Evolutionary conservation across 2,888 invertebrate species (phyloP).

Genomic region (Idaea biselata): DNA sequence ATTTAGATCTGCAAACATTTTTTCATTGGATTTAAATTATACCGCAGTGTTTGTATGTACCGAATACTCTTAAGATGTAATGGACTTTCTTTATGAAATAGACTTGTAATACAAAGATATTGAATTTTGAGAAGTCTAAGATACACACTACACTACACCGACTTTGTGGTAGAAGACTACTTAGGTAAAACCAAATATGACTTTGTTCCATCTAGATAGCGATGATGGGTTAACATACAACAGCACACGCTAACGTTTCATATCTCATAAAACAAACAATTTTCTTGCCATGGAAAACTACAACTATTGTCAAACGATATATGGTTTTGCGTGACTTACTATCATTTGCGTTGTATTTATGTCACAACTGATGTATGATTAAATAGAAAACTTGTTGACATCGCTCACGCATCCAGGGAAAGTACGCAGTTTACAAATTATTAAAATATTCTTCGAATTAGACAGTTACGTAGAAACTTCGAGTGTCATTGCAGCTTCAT

Average conservation of each 20-base stretch:
- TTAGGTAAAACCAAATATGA: neutral
- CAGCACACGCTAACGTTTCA: slow-evolving; percentile 29
- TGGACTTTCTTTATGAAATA: neutral
- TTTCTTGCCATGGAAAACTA: slow-evolving; percentile 64
- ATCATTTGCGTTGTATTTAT: slow-evolving; percentile 31
- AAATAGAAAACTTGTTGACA: slow-evolving; percentile 52
- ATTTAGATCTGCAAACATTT: neutral
- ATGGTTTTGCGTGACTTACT: slow-evolving; percentile 51
- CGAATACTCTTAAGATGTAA: neutral
- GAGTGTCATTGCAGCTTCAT: neutral
- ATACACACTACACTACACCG: neutral
- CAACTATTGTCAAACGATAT: slow-evolving; percentile 45
- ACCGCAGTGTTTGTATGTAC: too few relatives aligned
- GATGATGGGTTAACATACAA: neutral
- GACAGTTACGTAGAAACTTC: neutral
- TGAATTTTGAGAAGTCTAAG: neutral
- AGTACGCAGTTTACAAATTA: slow-evolving; percentile 37
- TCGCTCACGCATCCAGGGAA: slow-evolving; percentile 43
- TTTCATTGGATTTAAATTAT: neutral
- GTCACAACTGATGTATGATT: slow-evolving; percentile 42
- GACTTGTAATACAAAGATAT: neutral
- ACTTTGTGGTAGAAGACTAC: neutral
- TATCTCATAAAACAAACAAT: slow-evolving; percentile 49
- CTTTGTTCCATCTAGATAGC: neutral
- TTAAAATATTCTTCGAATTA: slow-evolving; percentile 14